Base-by-base conservation (phyloP, 1,140 invertebrate species). In the Homarus americanus region DNA sequence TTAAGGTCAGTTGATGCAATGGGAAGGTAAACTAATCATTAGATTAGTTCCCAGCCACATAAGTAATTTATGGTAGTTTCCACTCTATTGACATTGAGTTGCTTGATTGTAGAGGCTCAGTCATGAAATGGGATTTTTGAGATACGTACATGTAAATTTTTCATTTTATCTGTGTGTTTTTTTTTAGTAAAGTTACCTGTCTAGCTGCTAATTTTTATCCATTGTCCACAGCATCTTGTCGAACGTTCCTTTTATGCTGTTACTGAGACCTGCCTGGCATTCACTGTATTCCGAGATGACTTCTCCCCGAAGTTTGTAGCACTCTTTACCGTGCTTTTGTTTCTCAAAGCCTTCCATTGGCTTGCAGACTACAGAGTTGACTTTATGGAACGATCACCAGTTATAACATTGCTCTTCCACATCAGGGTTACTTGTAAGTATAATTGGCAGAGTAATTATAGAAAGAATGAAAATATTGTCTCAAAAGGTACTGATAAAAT, bases 321-420 rank as follows among this genome's bases (percentile, higher is more conserved):
- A 20, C 95, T 99, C 63, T 99, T 99, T 94, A 99, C 98, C 17
- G 95, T 99, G 32, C 95, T 99, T 44, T 95, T 99, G 63, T 99
- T 99, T 94, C 94, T 99, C 24, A 99, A 99, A 95, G 98, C 98
- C 94, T 99, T 99, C 95, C 99, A 99, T 95, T 99, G 99, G 99
- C 95, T 99, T 28, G 98, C 98, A 49, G 99, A 99, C 95, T 99
- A 99, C 93, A 96, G 99, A 94, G 98, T 99, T 41, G 99, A 99
- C 95, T 99, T 98, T 96, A 98, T 99, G 96, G 93, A 93, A 72
- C 85, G 92, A 28, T 93, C 91, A 95, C 99, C 99, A 34, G 96
- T 99, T 0, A 99, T 99, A 93, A 98, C 99, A 72, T 96, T 97
- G 95, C 93, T 99, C 72, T 99, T 99, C 94, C 99, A 99, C 94